phyloP scores from a whole-genome alignment of 2,797 vertebrate species.

The Rallus crepitans region DNA sequence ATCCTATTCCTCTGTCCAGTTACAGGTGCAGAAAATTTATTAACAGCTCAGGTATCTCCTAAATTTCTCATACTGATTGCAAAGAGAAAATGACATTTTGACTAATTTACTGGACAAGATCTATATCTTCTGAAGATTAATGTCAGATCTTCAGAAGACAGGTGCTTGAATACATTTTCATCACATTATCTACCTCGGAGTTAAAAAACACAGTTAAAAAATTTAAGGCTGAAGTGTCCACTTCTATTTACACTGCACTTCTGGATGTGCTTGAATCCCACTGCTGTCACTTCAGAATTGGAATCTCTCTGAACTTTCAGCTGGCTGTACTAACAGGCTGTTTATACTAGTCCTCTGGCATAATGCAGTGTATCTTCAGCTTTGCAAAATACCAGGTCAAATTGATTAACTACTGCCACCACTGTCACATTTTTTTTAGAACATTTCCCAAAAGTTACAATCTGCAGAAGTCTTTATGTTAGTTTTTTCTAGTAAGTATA shows the following conservation, averaged over 20 bases:
- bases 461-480: background rate
- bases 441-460: background rate
- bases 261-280: background rate
- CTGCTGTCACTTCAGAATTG: background rate
- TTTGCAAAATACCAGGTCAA: slow-evolving; percentile 3
- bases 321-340: background rate
- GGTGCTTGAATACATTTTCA: background rate
- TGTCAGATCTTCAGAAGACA: background rate
- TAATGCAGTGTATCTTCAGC: background rate
- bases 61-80: background rate
- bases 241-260: background rate
- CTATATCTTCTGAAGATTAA: background rate
- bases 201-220: background rate
- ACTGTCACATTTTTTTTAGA: background rate
- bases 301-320: background rate
- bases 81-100: background rate
- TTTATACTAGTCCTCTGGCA: background rate
- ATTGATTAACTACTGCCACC: background rate
- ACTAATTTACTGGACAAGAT: background rate
- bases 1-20: background rate
- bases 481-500: background rate
- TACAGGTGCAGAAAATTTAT: background rate
- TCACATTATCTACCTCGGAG: background rate
- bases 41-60: background rate
- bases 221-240: background rate